Percentiles rank a stretch among this genome's conserved stretches.
These are phyloP conservation scores for Dendrolimus punctatus DNA, from an alignment of 1,140 invertebrate species.

Conservation along the genomic window DNA sequence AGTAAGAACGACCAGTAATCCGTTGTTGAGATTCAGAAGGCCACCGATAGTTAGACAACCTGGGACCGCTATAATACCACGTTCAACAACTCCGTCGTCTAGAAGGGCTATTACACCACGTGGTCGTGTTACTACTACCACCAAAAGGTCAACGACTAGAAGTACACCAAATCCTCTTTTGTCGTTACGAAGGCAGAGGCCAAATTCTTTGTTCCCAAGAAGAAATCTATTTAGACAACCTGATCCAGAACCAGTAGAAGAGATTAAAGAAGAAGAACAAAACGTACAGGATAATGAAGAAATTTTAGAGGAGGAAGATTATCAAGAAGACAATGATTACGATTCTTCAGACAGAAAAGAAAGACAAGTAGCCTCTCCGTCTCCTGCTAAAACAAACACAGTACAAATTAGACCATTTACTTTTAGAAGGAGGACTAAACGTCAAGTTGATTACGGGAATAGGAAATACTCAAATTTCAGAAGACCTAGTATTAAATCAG, in stretches of 20 bases:
- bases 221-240: constrained; percentile 73
- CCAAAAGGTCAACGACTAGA: constrained; percentile 74
- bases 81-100: constrained; percentile 63
- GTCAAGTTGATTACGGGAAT: constrained; percentile 74
- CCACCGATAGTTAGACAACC: constrained; percentile 75
- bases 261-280: constrained; percentile 71
- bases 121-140: constrained; percentile 64
- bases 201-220: constrained; percentile 82
- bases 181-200: constrained; percentile 71
- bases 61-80: constrained; percentile 70
- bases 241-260: constrained; percentile 72
- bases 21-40: constrained; percentile 80
- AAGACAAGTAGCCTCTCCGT: constrained; percentile 56
- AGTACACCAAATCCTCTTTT: constrained; percentile 70
- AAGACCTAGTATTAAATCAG: constrained; percentile 66
- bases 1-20: constrained; percentile 75
- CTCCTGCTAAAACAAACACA: constrained; percentile 46
- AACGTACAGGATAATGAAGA: constrained; percentile 72
- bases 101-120: constrained; percentile 64
- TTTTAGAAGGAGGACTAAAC: constrained; percentile 69
- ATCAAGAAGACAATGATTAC: constrained; percentile 76
- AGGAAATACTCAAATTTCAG: constrained; percentile 76
- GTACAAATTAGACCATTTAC: constrained; percentile 77
- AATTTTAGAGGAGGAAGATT: constrained; percentile 72
- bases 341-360: constrained; percentile 68